Base-by-base conservation (phyloP, 2,888 invertebrate species). In the Drosophila multiciliata region DNA sequence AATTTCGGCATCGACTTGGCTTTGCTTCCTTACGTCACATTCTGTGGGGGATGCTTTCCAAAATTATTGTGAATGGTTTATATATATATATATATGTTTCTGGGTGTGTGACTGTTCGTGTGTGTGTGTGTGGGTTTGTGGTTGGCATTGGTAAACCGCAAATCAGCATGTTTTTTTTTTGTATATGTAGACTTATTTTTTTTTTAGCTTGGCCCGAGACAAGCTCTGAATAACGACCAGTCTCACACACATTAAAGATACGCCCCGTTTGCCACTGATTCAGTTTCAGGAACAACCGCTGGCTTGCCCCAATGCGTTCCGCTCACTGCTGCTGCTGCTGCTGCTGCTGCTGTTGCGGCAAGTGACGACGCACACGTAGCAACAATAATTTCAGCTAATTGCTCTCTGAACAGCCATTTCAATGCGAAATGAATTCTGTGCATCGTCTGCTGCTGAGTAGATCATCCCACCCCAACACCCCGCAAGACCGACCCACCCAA, bases 371-470 rank as follows among this genome's bases (percentile, higher is more conserved):
- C 88, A 83, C 91, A 91, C 90, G 89, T 90, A 84, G 80, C 73
- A 81, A 81, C 90, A 88, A 90, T 91, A 91, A 91, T 87, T 91
- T 89, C 83, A 84, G 84, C 87, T 91, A 91, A 91, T 90, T 91
- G 88, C 86, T 88, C 91, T 89, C 90, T 77, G 85, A 88, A 84
- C 88, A 85, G 89, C 85, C 84, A 90, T 91, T 91, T 83, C 82
- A 88, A 89, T 90, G 88, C 80, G 81, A 87, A 90, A 91, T 88
- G 89, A 91, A 89, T 85, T 80, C 87, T 80, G 78, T 83, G 75
- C 82, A 73, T 67, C 61, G 62, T 48, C 38, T 61, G 50, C 64
- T 61, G 50, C 62, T 57, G 52, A 57, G 52, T 49, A 64, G 32
- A 29, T 40, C 65, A 42, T 17, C 20, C 12, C 29, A 23, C 1